Evolutionary conservation across 2,113 vertebrate genomes (phyloP).

Genomic region (Peromyscus californicus): DNA sequence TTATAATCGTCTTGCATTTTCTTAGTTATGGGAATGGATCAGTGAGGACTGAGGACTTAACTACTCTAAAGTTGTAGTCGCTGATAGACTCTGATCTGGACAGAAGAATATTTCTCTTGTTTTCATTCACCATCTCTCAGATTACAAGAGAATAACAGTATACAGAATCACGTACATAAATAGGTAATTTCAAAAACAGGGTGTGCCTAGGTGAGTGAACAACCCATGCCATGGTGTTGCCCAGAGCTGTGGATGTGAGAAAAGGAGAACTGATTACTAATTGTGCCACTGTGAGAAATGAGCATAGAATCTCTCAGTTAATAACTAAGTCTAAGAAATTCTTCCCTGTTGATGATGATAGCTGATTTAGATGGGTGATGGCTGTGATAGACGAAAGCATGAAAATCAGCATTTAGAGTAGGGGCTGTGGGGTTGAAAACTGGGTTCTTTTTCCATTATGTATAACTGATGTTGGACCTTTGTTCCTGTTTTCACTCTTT

Average conservation of each 20-base stretch:
- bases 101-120: conserved; percentile 14
- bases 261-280: neutral
- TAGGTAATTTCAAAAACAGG: neutral
- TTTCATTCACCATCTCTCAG: neutral
- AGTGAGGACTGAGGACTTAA: conserved; percentile 49
- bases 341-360: neutral
- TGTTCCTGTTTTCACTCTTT: too few relatives aligned
- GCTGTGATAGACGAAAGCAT: neutral
- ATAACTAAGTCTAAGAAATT: neutral
- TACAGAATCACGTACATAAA: neutral
- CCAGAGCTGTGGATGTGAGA: neutral
- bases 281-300: neutral
- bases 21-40: neutral
- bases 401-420: neutral
- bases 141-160: neutral
- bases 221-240: too few relatives aligned
- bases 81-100: neutral
- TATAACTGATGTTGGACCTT: neutral
- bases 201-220: neutral
- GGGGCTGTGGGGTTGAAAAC: neutral
- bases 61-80: neutral
- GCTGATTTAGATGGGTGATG: neutral
- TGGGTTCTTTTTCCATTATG: neutral
- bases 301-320: neutral
- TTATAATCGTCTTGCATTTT: neutral